Conservation (phyloP, 2,797 vertebrate species). For the Pogoniulus pusillus region DNA sequence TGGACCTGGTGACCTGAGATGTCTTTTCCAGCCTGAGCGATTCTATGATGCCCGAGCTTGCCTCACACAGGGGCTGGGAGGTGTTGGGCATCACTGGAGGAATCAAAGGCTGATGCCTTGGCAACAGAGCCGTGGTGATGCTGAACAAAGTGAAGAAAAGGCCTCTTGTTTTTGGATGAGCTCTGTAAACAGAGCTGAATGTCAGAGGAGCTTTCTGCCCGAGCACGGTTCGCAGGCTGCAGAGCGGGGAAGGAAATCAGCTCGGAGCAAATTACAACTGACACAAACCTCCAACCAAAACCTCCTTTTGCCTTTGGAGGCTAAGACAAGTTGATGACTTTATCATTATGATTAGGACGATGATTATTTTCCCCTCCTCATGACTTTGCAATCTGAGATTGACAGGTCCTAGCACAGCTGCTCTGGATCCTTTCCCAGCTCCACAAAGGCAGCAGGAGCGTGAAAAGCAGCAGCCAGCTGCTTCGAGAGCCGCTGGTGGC, state of each 20-base stretch:
- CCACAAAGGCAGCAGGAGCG: conserved; percentile 10
- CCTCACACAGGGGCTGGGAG: accelerated
- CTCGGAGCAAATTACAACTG: conserved; percentile 47
- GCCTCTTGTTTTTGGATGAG: conserved; percentile 60
- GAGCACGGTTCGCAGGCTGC: background rate
- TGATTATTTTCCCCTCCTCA: conserved; percentile 65
- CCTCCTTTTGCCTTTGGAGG: background rate
- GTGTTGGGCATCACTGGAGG: background rate
- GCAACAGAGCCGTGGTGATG: conserved; percentile 16
- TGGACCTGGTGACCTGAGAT: too few relatives aligned
- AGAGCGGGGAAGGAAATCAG: conserved; percentile 24
- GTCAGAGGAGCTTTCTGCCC: conserved; percentile 44
- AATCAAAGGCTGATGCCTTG: conserved; percentile 48
- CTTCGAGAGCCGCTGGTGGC: background rate
- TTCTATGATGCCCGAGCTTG: background rate
- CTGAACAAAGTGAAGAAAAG: conserved; percentile 52
- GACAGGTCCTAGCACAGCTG: conserved; percentile 60
- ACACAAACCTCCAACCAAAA: conserved; percentile 49
- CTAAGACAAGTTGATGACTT: conserved; percentile 62
- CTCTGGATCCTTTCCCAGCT: conserved; percentile 67
- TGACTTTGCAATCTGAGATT: conserved; percentile 62
- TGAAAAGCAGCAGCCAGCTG: conserved; percentile 1
- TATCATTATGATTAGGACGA: conserved; percentile 54
- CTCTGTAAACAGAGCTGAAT: conserved; percentile 57
- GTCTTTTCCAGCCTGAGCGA: too few relatives aligned